These are phyloP conservation scores for Hirundo rustica DNA, from an alignment of 2,797 vertebrate genomes.

Conservation along the genomic window DNA sequence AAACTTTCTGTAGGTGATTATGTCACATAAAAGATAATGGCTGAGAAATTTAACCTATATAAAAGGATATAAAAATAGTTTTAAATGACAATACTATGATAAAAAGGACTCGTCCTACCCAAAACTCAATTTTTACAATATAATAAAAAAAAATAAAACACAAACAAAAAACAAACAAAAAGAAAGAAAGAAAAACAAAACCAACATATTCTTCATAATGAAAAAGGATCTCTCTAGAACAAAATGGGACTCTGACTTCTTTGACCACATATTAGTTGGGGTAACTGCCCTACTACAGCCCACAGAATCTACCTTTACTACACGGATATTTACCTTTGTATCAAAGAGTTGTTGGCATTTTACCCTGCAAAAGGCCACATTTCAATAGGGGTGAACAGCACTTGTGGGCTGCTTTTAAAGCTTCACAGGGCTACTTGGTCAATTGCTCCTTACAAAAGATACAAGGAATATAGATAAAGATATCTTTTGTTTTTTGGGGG, in stretches of 20 bases:
- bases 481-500: rapidly evolving
- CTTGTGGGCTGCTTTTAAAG: neutral
- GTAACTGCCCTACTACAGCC: neutral
- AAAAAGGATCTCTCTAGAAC: neutral
- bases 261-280: neutral
- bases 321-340: neutral
- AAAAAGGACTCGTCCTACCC: neutral
- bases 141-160: neutral
- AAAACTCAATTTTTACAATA: neutral
- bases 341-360: rapidly evolving
- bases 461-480: neutral
- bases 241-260: neutral
- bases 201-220: neutral
- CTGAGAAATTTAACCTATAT: neutral
- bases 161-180: rapidly evolving
- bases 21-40: neutral
- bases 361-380: neutral
- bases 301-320: neutral
- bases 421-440: neutral
- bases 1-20: neutral
- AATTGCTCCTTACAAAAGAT: neutral
- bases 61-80: neutral
- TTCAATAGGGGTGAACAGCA: neutral
- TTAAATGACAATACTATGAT: neutral
- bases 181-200: neutral